These are phyloP conservation scores for Thereva nobilitata DNA, from an alignment of 2,888 invertebrate species.

Conservation along the genomic window DNA sequence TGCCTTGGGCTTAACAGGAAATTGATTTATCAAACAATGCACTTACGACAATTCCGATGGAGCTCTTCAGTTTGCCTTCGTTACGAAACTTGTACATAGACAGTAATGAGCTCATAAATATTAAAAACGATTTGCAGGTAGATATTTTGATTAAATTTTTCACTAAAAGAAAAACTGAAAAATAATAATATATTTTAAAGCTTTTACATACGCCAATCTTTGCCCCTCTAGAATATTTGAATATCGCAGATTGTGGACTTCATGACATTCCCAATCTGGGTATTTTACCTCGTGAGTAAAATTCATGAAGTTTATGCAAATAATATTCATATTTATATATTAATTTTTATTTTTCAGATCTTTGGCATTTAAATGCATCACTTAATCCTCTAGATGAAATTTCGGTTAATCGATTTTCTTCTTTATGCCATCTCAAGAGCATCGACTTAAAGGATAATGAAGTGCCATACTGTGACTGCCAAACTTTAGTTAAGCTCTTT, in stretches of 20 bases:
- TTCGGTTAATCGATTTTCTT: constrained; percentile 62
- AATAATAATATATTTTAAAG: constrained; percentile 46
- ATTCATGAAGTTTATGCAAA: not conserved
- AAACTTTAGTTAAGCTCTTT: constrained; percentile 52
- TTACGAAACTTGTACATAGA: constrained; percentile 67
- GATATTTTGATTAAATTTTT: not conserved
- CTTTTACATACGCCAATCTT: constrained; percentile 60
- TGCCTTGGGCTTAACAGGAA: constrained; percentile 50
- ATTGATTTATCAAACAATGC: constrained; percentile 58
- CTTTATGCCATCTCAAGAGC: constrained; percentile 65
- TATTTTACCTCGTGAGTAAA: constrained; percentile 59
- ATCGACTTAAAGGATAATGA: constrained; percentile 60
- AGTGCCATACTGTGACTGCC: constrained; percentile 51
- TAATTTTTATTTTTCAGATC: constrained; percentile 49
- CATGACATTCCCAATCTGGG: constrained; percentile 66
- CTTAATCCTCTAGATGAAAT: constrained; percentile 61
- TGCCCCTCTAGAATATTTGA: constrained; percentile 64
- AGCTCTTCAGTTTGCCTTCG: constrained; percentile 62
- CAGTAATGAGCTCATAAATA: constrained; percentile 52
- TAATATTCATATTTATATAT: constrained; percentile 14
- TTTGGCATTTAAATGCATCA: constrained; percentile 67
- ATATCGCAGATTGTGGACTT: constrained; percentile 66
- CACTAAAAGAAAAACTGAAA: not conserved
- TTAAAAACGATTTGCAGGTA: constrained; percentile 50
- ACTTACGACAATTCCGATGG: constrained; percentile 54